Evolutionary conservation across 2,888 invertebrate species (phyloP).

Genomic region (Biston stratarius): DNA sequence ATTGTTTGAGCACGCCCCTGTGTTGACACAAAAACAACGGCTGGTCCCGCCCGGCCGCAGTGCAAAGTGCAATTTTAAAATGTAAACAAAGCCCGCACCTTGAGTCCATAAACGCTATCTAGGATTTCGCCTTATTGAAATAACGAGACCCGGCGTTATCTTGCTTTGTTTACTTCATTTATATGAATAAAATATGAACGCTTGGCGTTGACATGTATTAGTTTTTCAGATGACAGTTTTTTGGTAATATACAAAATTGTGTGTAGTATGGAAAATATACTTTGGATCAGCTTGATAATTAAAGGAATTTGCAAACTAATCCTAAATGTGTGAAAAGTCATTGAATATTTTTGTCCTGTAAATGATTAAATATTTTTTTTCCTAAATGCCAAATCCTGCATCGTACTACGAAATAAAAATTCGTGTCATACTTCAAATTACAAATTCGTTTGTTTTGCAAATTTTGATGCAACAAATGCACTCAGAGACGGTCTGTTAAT

Average conservation of each 20-base stretch:
- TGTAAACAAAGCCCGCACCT: conserved; percentile 83
- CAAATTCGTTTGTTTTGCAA: background rate
- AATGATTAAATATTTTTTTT: too few relatives aligned
- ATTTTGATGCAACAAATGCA: background rate
- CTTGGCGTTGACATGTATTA: conserved; percentile 50
- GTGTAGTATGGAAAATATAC: conserved; percentile 17
- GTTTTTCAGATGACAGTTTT: conserved; percentile 46
- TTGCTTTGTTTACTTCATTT: conserved; percentile 60
- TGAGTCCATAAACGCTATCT: conserved; percentile 78
- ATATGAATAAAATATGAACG: conserved; percentile 58
- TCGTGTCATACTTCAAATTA: too few relatives aligned
- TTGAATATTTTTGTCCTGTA: too few relatives aligned
- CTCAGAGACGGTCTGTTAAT: conserved; percentile 52
- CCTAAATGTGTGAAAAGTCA: background rate
- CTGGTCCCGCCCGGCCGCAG: conserved; percentile 72
- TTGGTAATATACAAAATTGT: conserved; percentile 39
- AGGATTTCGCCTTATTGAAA: conserved; percentile 79
- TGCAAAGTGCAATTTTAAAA: conserved; percentile 86
- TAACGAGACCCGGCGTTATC: conserved; percentile 66
- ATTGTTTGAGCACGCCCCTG: conserved; percentile 77
- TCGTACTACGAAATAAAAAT: too few relatives aligned
- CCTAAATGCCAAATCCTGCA: too few relatives aligned
- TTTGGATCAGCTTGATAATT: background rate
- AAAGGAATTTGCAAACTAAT: background rate
- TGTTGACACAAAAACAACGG: conserved; percentile 77